phyloP scores from a whole-genome alignment of 2,888 invertebrate genomes.

The Andrena praecox region DNA sequence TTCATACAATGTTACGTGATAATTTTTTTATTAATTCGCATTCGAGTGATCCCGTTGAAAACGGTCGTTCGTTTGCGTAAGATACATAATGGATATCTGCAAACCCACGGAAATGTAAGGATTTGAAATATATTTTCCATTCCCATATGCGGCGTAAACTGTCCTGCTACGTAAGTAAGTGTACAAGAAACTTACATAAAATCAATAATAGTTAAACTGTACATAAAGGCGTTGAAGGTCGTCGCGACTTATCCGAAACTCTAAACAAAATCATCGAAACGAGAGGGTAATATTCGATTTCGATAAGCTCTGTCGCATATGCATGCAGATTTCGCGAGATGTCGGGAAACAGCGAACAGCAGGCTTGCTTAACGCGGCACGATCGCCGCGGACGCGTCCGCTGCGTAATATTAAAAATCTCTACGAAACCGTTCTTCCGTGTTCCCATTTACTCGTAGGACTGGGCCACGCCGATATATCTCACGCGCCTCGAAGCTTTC shows the following conservation, averaged over 20 bases:
- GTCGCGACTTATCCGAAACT: background rate
- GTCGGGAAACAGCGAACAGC: slow-evolving; percentile 16
- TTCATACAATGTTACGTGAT: too few relatives aligned
- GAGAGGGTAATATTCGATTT: background rate
- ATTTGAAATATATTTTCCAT: background rate
- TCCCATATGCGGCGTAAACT: slow-evolving; percentile 11
- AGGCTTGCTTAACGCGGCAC: background rate
- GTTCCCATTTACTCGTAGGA: background rate
- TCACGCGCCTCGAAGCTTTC: background rate
- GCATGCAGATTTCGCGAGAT: slow-evolving; percentile 22
- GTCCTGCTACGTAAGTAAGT: background rate
- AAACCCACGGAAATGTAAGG: background rate
- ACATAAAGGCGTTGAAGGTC: slow-evolving; percentile 17
- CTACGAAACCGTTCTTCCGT: background rate
- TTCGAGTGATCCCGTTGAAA: too few relatives aligned
- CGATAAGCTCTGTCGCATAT: too few relatives aligned
- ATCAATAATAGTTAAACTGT: slow-evolving; percentile 52
- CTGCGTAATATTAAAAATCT: slow-evolving; percentile 22
- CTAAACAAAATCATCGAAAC: background rate
- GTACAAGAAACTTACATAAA: slow-evolving; percentile 41
- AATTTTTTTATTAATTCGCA: too few relatives aligned
- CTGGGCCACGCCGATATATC: background rate
- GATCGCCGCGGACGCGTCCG: background rate
- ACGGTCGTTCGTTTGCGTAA: background rate
- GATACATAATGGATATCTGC: background rate